Base-by-base conservation (phyloP, 2,888 invertebrate genomes). In the Nycteola revayana region DNA sequence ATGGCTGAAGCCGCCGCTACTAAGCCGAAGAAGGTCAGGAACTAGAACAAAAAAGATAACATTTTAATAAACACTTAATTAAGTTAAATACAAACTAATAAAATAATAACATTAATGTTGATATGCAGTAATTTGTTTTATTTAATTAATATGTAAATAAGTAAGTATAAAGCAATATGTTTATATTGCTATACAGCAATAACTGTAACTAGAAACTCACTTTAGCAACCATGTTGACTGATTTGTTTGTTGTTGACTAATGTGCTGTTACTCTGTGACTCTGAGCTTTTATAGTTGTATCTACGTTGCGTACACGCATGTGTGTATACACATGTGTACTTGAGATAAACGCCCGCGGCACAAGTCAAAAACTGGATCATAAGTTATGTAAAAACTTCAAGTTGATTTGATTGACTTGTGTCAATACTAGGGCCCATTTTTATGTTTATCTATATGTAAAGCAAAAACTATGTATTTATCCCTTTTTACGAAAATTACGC, bases 151-250 rank as follows among this genome's bases (percentile, higher is more conserved):
- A n/a, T n/a, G n/a, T n/a, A n/a, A n/a, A n/a, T n/a, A n/a, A n/a
- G n/a, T n/a, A n/a, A n/a, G n/a, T n/a, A n/a, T n/a, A n/a, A n/a
- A n/a, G n/a, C n/a, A n/a, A n/a, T n/a, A n/a, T n/a, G n/a, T n/a
- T n/a, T 14, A 25, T 10, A 17, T 28, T 10, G 17, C 9, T 8
- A 34, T 20, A 22, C 27, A 23, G 26, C 17, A 28, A 28, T 28
- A 43, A 36, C 18, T 52, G n/a, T 21, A n/a, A n/a, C 6, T 3
- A 21, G 2, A 21, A n/a, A 80, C 85, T 85, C 56, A 86, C 85
- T 81, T 78, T 77, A 51, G 75, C 77, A 54, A 72, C 72, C 86
- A 86, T 86, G 76, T 80, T 75, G 78, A 62, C 62, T 64, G 64
- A 60, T 60, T 62, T 60, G 59, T 59, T 60, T 66, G 49, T 70